Evolutionary conservation across 2,797 vertebrate species (phyloP), one percentile per base, ranked within the genome.

Genomic region (Sebastiscus albofasciatus): DNA sequence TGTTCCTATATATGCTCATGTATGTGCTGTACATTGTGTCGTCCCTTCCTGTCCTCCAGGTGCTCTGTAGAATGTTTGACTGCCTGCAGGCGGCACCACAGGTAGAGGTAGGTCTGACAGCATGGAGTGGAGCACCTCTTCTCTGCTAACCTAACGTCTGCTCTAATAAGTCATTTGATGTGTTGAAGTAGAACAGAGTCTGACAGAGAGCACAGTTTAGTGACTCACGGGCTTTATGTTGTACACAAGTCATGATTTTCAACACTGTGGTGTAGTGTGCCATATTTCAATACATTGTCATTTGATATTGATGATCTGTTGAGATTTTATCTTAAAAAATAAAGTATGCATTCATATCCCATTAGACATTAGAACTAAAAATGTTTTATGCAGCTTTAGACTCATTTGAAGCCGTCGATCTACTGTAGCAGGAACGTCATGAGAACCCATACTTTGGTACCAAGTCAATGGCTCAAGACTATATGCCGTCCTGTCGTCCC

Each of bases 31-130:
- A 16, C 83, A 14, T 79, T 66, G 34, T 79, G 54, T 81, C 77
- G 72, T 85, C 82, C 84, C 55, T 66, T 65, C 73, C 73, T 81
- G 56, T 87, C 72, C 82, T 92, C 67, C 90, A 96, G 95, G 93
- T 94, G 78, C 89, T 95, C 89, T 95, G 93, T 92, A 94, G 90
- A 84, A 90, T 95, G 83, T 95, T 95, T 89, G 85, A 87, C 90
- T 95, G 94, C 91, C 93, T 95, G 74, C 92, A 94, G 90, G 93
- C 91, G 82, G 84, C 87, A 4, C 77, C 92, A 31, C 88, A 89
- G 75, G 80, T 56, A 2, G 90, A 94, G 95, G 94, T 95, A 95
- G 91, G 94, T 93, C 56, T 73, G 42, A 24, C 22, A 70, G 90
- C 88, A 91, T 88, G 89, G 88, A 67, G 71, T 91, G 86, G 22